Conservation (phyloP, 2,888 invertebrate species). For the Brachyptera putata region DNA sequence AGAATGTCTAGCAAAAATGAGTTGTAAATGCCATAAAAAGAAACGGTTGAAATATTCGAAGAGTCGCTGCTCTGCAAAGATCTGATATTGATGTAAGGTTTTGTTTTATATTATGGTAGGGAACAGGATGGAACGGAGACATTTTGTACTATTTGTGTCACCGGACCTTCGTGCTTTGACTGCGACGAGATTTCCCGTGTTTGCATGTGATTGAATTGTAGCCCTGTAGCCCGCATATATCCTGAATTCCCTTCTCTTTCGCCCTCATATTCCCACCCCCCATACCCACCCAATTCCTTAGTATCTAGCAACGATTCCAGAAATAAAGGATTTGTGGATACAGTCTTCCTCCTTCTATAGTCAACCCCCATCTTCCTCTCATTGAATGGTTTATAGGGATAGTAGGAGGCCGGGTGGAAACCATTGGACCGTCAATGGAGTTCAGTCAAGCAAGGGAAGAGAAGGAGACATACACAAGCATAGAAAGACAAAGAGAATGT, state of each 20-base stretch:
- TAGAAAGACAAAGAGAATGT: constrained; percentile 13
- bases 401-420: constrained; percentile 18
- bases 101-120: not conserved
- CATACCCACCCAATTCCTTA: constrained; percentile 19
- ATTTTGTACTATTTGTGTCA: not conserved
- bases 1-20: not conserved
- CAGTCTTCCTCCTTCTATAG: constrained; percentile 23
- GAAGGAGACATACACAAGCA: constrained; percentile 18
- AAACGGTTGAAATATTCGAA: not conserved
- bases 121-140: not conserved
- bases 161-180: constrained; percentile 17
- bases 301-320: constrained; percentile 28
- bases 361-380: constrained; percentile 18
- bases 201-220: constrained; percentile 29
- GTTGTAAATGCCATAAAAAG: not conserved
- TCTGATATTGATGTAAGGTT: constrained; percentile 18
- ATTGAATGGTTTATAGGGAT: constrained; percentile 29
- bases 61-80: not conserved
- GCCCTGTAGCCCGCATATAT: constrained; percentile 30
- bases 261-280: constrained; percentile 7
- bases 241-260: constrained; percentile 23
- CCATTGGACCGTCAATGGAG: constrained; percentile 25
- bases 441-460: constrained; percentile 24
- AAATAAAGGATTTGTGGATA: constrained; percentile 29
- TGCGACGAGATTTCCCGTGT: constrained; percentile 19